Evolutionary conservation across 2,113 vertebrate genomes (phyloP), one percentile per base, ranked within the genome.

Genomic region (Leptodactylus fuscus): DNA sequence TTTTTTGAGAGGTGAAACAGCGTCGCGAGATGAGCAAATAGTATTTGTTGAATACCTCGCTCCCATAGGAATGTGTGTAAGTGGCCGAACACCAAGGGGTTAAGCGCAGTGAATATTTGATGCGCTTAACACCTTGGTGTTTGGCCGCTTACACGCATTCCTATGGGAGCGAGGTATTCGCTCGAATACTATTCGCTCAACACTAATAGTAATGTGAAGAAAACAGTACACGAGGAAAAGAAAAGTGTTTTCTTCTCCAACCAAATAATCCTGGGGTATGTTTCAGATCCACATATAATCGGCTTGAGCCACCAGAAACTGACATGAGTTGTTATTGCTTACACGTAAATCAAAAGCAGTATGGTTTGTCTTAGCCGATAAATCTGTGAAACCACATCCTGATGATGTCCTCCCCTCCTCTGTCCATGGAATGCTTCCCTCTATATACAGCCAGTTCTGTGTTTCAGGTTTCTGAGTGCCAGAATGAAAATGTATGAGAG

Each of bases 321-420:
- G 60, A 79, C 83, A 77, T 78, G 62, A 79, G 74, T 44, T 79
- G 60, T 85, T 85, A 36, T 71, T 80, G 76, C 65, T 80, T 69
- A 58, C 62, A 55, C 46, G 22, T 85, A 80, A 85, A 80, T 85
- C 76, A 80, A 70, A 80, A 80, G 46, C 65, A 80, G 83, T 53
- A 55, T 20, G 46, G 65, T 69, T 80, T 85, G 60, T 71, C 75
- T 76, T 79, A 79, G 76, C 55, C 75, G 46, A 80, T 71, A 80
- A 85, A 67, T 85, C 78, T 73, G 32, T 80, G 49, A 80, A 85
- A 85, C 83, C 83, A 85, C 83, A 85, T 85, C 76, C 83, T 80
- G 76, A n/a, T 85, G 76, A 80, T 85, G 62, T 80, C 83, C 71
- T 80, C n/a, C 67, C 62, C 55, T 10, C 32, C 24, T 80, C 32